These are phyloP conservation scores for Platichthys stellatus DNA, from an alignment of 2,113 vertebrate genomes.

Conservation along the genomic window DNA sequence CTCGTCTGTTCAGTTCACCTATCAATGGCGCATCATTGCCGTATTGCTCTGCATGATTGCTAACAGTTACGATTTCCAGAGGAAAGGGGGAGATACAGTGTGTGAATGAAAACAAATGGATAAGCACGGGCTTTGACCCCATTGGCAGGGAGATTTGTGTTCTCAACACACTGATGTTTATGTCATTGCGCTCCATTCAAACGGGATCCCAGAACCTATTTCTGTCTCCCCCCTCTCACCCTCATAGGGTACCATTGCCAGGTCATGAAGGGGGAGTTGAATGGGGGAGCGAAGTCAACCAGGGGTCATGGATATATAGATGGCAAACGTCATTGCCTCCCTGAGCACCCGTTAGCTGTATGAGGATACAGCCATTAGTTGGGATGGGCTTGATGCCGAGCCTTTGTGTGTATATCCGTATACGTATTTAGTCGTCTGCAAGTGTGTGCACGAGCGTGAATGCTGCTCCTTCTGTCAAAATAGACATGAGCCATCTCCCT, in stretches of 20 bases:
- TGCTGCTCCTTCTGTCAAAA: constrained; percentile 68
- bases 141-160: constrained; percentile 75
- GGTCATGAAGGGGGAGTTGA: constrained; percentile 79
- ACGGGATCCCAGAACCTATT: constrained; percentile 68
- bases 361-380: constrained; percentile 74
- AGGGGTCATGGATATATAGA: constrained; percentile 82
- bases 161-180: constrained; percentile 68
- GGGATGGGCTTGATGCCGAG: constrained; percentile 69
- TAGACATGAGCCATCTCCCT: constrained; percentile 68
- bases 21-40: constrained; percentile 50
- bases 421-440: constrained; percentile 13
- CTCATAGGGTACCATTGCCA: constrained; percentile 82
- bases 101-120: constrained; percentile 71
- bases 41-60: constrained; percentile 60
- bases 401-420: constrained; percentile 55
- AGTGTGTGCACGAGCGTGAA: neutral
- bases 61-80: constrained; percentile 61
- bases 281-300: constrained; percentile 79
- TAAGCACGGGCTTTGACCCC: constrained; percentile 75
- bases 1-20: constrained; percentile 1
- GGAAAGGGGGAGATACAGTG: constrained; percentile 24
- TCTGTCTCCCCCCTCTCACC: constrained; percentile 55
- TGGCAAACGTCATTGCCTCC: constrained; percentile 81
- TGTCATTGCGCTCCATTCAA: constrained; percentile 75
- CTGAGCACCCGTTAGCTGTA: constrained; percentile 77